Conservation (phyloP, 1,140 invertebrate genomes). For the Anoplophora glabripennis region DNA sequence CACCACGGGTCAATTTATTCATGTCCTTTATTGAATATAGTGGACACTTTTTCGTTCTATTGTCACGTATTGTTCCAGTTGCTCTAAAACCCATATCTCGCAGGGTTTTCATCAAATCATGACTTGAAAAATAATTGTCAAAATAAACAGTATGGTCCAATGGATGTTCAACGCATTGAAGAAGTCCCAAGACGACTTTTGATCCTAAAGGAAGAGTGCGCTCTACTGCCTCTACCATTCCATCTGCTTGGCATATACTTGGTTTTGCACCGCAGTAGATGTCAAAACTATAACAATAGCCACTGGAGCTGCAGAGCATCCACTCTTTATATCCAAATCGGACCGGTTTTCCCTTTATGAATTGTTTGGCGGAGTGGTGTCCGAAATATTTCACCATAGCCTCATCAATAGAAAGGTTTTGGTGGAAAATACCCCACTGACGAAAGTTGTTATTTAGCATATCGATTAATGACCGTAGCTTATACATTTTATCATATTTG, state of each 20-base stretch:
- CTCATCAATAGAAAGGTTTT: conserved; percentile 6
- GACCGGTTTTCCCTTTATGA: conserved; percentile 33
- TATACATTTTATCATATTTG: conserved; percentile 12
- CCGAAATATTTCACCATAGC: conserved; percentile 13
- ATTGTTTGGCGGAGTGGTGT: conserved; percentile 28
- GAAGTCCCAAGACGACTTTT: not conserved
- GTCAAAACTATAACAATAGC: conserved; percentile 37
- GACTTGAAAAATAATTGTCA: no score
- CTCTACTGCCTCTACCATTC: not conserved
- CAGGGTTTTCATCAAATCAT: no score
- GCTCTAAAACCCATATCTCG: no score
- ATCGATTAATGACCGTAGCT: conserved; percentile 13
- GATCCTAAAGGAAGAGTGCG: conserved; percentile 5
- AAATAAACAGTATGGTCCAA: no score
- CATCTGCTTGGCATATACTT: not conserved
- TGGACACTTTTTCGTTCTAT: no score
- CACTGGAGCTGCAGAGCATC: conserved; percentile 31
- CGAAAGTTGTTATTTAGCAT: conserved; percentile 19
- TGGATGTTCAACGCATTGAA: not conserved
- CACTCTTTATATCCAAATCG: conserved; percentile 40
- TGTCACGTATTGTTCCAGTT: no score
- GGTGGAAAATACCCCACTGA: conserved; percentile 16
- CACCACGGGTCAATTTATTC: no score
- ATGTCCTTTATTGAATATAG: no score
- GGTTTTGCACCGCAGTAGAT: conserved; percentile 9